Evolutionary conservation across 1,140 invertebrate species (phyloP), one percentile per base, ranked within the genome.

Genomic region (Drosophila baimaii): DNA sequence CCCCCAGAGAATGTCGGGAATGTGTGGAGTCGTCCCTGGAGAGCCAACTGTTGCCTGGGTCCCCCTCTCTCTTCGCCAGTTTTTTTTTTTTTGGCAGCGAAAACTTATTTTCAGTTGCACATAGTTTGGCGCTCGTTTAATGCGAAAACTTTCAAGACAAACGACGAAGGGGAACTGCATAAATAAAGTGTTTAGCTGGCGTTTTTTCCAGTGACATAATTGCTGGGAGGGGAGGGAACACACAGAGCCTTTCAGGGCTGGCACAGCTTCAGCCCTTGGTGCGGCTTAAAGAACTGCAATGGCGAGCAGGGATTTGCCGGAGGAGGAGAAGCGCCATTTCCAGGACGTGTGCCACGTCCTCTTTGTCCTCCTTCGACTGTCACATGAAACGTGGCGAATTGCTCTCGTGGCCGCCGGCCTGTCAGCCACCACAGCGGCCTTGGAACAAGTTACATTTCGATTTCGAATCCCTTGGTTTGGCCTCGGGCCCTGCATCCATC

Each of bases 61-160:
- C 27, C 17, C 12, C 13, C 25, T 31, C 37, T n/a, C 19, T 5
- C 35, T 23, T 39, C 27, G 31, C 6, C 5, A 13, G 23, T 15
- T 43, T 7, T 29, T 25, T 17, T 51, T 66, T 41, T 58, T 35
- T 66, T 71, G 68, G 68, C 68, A 71, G 12, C 41, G 19, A 49
- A 70, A 70, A 57, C 52, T 66, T 47, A 77, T 73, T 80, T 85
- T 69, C 81, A 85, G 31, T 71, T 68, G 81, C 82, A 81, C 73
- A 84, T 86, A 85, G 82, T 85, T 86, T 79, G 83, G 71, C 70
- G 58, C 65, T 68, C 63, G 61, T 77, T 88, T 88, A 86, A 86
- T 86, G 83, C 72, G 83, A 86, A 88, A 86, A 86, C 79, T 86
- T 86, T 88, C 44, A 83, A 70, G 84, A 89, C 79, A 77, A 88